Evolutionary conservation across 2,113 vertebrate species (phyloP), one percentile per base, ranked within the genome.

Genomic region (Erpornis zantholeuca): DNA sequence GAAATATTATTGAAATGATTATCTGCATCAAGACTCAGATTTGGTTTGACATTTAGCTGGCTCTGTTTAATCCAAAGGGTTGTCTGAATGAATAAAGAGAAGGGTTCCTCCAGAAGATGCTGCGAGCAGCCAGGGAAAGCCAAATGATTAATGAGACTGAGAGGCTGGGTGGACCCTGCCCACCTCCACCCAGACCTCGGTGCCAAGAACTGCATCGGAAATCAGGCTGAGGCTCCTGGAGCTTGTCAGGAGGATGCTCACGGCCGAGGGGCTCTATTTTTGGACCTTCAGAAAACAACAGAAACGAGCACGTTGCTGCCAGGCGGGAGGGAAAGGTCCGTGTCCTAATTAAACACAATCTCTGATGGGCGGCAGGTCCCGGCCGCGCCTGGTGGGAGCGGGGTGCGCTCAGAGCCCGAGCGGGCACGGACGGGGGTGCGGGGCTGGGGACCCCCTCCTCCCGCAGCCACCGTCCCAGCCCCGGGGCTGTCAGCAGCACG

Each of bases 1-100:
- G 99, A 99, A 99, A 99, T 99, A 99, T 99, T 99, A 99, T 99
- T 99, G 99, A 99, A 99, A 99, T 99, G 99, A 99, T 99, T 99
- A 99, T 99, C 99, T 99, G 99, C 99, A 99, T 99, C 99, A 99
- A 99, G 99, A 99, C 99, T 99, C 99, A 99, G 99, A 99, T 99
- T 99, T 99, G 99, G 99, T 99, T 98, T 99, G 99, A 99, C 99
- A 99, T 99, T 99, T 99, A 98, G 98, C 99, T 98, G 99, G 99
- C 99, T 99, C 99, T 98, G 99, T 98, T 99, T 99, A 99, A 99
- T 99, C 99, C 99, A 98, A 99, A 99, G 99, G 99, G 99, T 99
- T 99, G 99, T 99, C 99, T 98, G 98, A 98, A 99, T 99, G 99
- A 99, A 99, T 98, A 99, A 98, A 98, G 98, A 99, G 99, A 98